Percentiles rank a stretch among this genome's conserved stretches.
Conservation (phyloP, 2,888 invertebrate genomes). For the Ommatoiulus sabulosus region DNA sequence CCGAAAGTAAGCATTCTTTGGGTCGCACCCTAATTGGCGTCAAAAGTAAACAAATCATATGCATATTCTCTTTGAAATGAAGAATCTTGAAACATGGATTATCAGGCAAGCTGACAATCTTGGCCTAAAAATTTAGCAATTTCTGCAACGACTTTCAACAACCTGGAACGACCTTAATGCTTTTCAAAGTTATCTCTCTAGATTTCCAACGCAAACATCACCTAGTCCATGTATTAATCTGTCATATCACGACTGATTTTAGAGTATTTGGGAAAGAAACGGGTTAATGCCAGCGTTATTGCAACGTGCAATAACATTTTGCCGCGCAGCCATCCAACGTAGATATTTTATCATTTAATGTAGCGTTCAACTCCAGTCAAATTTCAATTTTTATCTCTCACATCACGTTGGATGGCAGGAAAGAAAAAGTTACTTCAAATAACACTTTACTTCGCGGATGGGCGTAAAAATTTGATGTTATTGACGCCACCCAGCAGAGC, state of each 20-base stretch:
- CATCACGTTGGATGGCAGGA: not conserved
- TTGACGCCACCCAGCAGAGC: not conserved
- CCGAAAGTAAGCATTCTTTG: no score
- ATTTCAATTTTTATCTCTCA: not conserved
- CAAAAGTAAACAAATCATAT: no score
- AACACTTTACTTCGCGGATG: not conserved
- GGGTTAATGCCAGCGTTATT: not conserved
- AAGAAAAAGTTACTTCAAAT: not conserved
- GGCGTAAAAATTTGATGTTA: not conserved
- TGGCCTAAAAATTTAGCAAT: no score
- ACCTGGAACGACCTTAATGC: not conserved
- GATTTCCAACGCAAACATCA: not conserved
- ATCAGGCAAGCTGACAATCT: no score
- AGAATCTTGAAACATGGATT: no score
- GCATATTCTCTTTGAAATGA: no score
- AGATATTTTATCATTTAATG: conserved; percentile 19
- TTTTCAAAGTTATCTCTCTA: not conserved
- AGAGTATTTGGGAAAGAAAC: not conserved
- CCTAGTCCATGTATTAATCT: not conserved
- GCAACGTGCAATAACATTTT: not conserved
- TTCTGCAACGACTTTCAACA: not conserved
- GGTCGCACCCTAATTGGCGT: no score
- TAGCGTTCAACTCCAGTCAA: not conserved
- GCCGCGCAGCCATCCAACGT: not conserved
- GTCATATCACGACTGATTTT: not conserved